Base-by-base conservation (phyloP, 2,888 invertebrate genomes). In the Epirrita christyi region DNA sequence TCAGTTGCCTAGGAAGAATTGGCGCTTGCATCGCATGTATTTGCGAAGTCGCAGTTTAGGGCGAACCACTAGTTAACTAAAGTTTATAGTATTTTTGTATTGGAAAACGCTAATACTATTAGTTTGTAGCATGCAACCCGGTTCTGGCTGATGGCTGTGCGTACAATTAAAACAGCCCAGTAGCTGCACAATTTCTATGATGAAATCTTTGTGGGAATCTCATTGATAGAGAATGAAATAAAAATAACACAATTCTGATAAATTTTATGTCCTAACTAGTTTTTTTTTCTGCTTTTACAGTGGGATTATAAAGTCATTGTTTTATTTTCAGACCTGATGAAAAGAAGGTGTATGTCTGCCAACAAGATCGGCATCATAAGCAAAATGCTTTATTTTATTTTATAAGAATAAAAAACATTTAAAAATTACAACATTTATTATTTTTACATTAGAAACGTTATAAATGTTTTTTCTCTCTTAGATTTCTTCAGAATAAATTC, bases 281-380 rank as follows among this genome's bases (percentile, higher is more conserved):
- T 10, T 21, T 21, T 21, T 21, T 21, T 11, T 15, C 51, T 11
- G 9, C 38, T 15, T 37, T 46, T 38, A 38, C 21, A 10, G 27
- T 28, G 8, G 2, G 7, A 14, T 0, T 32, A 37, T 14, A 46
- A 21, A 29, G 15, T 42, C 15, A 43, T 28, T 7, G 0, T 11
- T 53, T 59, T 72, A 67, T 60, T 93, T 93, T 38, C 86, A 95
- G 98, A 91, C 99, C 99, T 65, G 98, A 99, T 89, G 99, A 99
- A 13, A 21, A 15, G 95, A 99, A 99, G 93, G 99, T 99, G 45
- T 99, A 99, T 86, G 99, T 99, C 56, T 81, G 99, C 99, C 81
- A 99, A 99, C 94, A 99, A 97, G 89, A 98, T 97, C 89, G 97
- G 97, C 88, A 97, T 97, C 91, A 95, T 98, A 97, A 97, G 93